Conservation (phyloP, 2,888 invertebrate genomes). For the Hermaeophaga mercurialis region DNA sequence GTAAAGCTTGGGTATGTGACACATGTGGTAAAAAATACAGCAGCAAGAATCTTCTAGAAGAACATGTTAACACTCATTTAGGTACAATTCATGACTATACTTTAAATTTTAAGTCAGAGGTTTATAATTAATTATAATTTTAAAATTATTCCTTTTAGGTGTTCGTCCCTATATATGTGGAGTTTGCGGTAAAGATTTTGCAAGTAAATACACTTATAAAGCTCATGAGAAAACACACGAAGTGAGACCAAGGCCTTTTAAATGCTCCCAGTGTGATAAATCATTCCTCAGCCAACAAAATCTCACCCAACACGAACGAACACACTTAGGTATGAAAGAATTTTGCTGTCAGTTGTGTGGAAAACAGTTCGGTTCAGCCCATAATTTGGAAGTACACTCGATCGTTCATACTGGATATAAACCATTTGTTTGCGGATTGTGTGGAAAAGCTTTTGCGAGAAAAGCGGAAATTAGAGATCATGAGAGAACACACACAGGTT, state of each 20-base stretch:
- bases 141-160: too few relatives aligned
- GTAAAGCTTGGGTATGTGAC: conserved; percentile 68
- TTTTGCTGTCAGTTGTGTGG: conserved; percentile 72
- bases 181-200: conserved; percentile 73
- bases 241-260: conserved; percentile 70
- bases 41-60: conserved; percentile 71
- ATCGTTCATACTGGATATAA: conserved; percentile 78
- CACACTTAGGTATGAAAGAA: conserved; percentile 73
- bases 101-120: background rate
- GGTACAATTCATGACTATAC: conserved; percentile 10
- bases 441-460: conserved; percentile 76
- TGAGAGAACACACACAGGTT: conserved; percentile 72
- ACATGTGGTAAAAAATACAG: conserved; percentile 72
- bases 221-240: conserved; percentile 76
- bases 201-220: conserved; percentile 78
- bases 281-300: conserved; percentile 79
- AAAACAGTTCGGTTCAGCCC: conserved; percentile 79
- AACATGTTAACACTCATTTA: conserved; percentile 74
- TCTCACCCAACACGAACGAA: conserved; percentile 74
- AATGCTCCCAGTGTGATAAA: conserved; percentile 71
- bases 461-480: conserved; percentile 82
- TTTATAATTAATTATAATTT: too few relatives aligned
- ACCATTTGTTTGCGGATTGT: conserved; percentile 71
- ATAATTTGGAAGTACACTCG: conserved; percentile 74
- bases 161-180: conserved; percentile 69